A percentile compares a stretch with the other conserved stretches of the same genome.
Evolutionary conservation across 2,888 invertebrate genomes (phyloP).

Genomic region (Coelinius sp.): DNA sequence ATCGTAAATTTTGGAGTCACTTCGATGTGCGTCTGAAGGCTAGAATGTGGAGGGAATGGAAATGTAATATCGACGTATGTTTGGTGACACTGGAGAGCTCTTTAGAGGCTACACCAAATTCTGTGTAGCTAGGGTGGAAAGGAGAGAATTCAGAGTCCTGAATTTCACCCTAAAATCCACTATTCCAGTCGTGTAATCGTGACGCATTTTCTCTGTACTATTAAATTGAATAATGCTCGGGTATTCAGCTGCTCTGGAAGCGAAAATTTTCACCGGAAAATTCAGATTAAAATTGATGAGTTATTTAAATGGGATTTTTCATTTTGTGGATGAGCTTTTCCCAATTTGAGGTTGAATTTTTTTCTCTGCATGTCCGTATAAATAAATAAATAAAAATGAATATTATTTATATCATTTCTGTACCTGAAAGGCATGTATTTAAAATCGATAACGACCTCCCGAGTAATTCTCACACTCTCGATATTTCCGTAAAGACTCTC

Average conservation of each 20-base stretch:
- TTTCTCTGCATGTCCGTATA: neutral
- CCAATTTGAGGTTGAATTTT: no score
- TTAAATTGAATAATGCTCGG: constrained; percentile 11
- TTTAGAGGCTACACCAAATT: constrained; percentile 9
- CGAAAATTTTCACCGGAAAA: neutral
- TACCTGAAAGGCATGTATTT: neutral
- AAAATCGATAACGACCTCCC: neutral
- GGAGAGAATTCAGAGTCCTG: neutral
- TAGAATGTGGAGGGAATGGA: neutral
- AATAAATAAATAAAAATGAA: neutral
- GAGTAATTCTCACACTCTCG: neutral
- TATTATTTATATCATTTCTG: neutral
- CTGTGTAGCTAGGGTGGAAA: neutral
- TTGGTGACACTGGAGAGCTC: constrained; percentile 20
- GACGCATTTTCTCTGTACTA: constrained; percentile 14
- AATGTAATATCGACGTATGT: constrained; percentile 20
- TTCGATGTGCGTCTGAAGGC: neutral
- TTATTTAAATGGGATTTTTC: neutral
- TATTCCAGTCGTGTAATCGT: constrained; percentile 12
- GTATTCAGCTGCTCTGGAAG: neutral
- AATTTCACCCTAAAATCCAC: constrained; percentile 11
- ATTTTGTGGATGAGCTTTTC: no score
- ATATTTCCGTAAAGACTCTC: constrained; percentile 15
- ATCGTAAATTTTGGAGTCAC: neutral
- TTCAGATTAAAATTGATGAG: neutral